Base-by-base conservation (phyloP, 92 coral and sea anemone genomes). In the Galaxea fascicularis region DNA sequence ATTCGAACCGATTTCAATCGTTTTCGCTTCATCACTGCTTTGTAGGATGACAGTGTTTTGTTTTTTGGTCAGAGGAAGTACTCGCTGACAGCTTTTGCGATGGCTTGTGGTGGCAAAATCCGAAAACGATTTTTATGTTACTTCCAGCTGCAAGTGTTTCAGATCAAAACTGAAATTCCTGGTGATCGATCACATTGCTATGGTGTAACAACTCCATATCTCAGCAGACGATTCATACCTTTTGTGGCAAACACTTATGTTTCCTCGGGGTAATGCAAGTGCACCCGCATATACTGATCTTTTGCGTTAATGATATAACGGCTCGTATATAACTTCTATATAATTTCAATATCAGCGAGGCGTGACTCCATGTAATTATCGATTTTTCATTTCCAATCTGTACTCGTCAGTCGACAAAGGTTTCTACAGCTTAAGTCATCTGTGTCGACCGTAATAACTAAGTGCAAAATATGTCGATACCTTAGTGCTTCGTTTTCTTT, bases 281-380 rank as follows among this genome's bases (percentile, higher is more conserved):
- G 20, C 4, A 12, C 9, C 66, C 28, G 75, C 31, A 51, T 35
- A 24, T 26, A 78, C 21, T 54, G 47, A 65, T 60, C 59, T 77
- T 77, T 47, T 45, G 71, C 21, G 74, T 47, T 25, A 49, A 65
- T 44, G 24, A 29, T 22, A 45, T 47, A 79, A 67, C 84, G 74
- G 74, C 75, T 52, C 65, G 31, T 66, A 10, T n/a, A n/a, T n/a
- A n/a, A n/a, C n/a, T n/a, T n/a, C n/a, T n/a, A n/a, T n/a, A n/a
- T 54, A 54, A 52, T 79, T 82, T 58, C 74, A 31, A 47, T 79
- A 51, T 79, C 74, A 21, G 20, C 58, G 65, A 82, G 86, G 86
- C 86, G 86, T 82, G 86, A 82, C 86, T 82, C 30, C 54, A 49
- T 49, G 54, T 49, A 49, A 49, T 46, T 46, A 46, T 46, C 51